These are phyloP conservation scores for Hylaeus volcanicus DNA, from an alignment of 1,140 invertebrate genomes.

Conservation along the genomic window DNA sequence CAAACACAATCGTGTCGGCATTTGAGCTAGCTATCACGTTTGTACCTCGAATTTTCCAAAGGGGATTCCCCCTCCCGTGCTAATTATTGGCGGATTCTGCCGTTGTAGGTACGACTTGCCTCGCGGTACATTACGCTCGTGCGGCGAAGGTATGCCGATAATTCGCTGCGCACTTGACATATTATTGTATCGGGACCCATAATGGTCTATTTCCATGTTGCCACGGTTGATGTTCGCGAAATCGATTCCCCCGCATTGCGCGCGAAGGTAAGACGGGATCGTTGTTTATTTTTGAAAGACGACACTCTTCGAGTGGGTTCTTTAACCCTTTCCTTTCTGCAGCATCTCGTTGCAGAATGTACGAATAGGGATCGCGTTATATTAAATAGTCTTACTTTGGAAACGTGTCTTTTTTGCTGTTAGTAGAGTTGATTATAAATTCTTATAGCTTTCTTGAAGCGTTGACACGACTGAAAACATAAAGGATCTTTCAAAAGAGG, in stretches of 20 bases:
- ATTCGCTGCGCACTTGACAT: conserved; percentile 41
- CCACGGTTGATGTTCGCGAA: neutral
- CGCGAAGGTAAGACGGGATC: conserved; percentile 1
- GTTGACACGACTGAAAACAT: too few species aligned
- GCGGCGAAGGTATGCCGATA: conserved; percentile 8
- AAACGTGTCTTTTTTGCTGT: too few species aligned
- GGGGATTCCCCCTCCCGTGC: neutral
- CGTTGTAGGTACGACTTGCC: neutral
- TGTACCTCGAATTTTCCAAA: neutral
- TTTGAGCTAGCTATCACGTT: neutral
- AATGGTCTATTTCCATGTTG: conserved; percentile 40
- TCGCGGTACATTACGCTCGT: conserved; percentile 5
- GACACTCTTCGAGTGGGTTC: too few species aligned
- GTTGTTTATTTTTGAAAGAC: too few species aligned
- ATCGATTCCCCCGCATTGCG: conserved; percentile 13
- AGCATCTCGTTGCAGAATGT: too few species aligned
- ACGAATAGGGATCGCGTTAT: too few species aligned
- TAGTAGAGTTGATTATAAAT: too few species aligned
- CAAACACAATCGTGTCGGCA: neutral
- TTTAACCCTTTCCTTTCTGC: too few species aligned
- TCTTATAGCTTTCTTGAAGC: too few species aligned
- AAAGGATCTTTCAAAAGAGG: too few species aligned
- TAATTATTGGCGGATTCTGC: conserved; percentile 19
- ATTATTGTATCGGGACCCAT: conserved; percentile 44
- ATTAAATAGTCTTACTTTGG: too few species aligned